Evolutionary conservation across 2,888 invertebrate species (phyloP).

Genomic region (Baronia brevicornis): DNA sequence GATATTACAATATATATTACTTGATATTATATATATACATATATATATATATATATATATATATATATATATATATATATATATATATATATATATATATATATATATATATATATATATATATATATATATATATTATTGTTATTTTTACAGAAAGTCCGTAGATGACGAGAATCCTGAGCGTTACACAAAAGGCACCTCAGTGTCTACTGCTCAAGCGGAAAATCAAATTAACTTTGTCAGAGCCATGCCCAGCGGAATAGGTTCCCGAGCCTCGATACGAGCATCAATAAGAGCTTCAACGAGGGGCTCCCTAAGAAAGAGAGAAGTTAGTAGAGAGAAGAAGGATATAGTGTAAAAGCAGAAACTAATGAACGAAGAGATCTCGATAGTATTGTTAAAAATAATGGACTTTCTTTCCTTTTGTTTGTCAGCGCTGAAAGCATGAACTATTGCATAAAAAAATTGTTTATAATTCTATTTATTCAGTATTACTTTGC

Average conservation of each 20-base stretch:
- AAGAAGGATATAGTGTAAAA: constrained; percentile 17
- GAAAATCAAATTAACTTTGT: constrained; percentile 38
- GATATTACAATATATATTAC: no score
- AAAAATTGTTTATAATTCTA: no score
- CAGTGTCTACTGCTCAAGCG: constrained; percentile 27
- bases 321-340: constrained; percentile 19
- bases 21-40: no score
- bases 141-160: constrained; percentile 33
- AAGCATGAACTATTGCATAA: no score
- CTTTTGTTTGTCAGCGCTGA: no score
- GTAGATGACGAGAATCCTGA: constrained; percentile 36
- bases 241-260: constrained; percentile 43
- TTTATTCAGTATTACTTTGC: no score
- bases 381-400: constrained; percentile 19
- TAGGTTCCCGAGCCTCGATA: constrained; percentile 51
- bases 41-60: no score
- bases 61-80: no score
- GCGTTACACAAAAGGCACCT: constrained; percentile 37
- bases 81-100: no score
- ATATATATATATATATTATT: no score
- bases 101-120: no score
- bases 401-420: no score
- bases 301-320: constrained; percentile 26
- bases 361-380: background rate
- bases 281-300: constrained; percentile 55